phyloP scores from a whole-genome alignment of 2,113 vertebrate species.

The Podocnemis expansa region DNA sequence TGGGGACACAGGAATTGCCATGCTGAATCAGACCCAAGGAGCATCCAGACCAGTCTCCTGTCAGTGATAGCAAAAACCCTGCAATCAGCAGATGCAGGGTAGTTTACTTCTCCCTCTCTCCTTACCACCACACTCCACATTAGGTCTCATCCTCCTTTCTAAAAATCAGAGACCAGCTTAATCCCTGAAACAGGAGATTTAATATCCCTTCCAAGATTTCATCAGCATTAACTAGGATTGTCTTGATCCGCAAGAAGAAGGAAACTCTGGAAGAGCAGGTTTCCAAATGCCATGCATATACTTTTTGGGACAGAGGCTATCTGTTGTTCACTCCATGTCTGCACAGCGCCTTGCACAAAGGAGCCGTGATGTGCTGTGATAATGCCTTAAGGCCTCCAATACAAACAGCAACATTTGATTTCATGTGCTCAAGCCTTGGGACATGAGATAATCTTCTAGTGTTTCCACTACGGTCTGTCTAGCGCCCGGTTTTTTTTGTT shows the following conservation, averaged over 20 bases:
- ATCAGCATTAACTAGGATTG: not conserved
- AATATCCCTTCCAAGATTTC: not conserved
- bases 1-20: not conserved
- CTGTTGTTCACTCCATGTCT: not conserved
- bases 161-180: not conserved
- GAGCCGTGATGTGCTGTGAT: not conserved
- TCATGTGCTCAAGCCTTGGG: not conserved
- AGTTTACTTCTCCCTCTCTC: too few species aligned
- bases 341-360: not conserved
- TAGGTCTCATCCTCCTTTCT: not conserved
- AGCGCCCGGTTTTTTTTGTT: not conserved
- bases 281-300: not conserved
- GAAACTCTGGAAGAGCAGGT: not conserved
- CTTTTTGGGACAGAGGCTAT: not conserved
- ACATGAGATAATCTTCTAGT: not conserved
- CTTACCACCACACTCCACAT: not conserved
- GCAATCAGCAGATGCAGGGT: not conserved
- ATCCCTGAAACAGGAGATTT: not conserved
- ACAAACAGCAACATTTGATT: not conserved
- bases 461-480: not conserved
- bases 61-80: not conserved
- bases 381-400: not conserved
- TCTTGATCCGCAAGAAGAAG: not conserved
- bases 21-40: not conserved
- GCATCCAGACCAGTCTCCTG: not conserved